Conservation (phyloP, 2,888 invertebrate species). For the Lottia scabra region DNA sequence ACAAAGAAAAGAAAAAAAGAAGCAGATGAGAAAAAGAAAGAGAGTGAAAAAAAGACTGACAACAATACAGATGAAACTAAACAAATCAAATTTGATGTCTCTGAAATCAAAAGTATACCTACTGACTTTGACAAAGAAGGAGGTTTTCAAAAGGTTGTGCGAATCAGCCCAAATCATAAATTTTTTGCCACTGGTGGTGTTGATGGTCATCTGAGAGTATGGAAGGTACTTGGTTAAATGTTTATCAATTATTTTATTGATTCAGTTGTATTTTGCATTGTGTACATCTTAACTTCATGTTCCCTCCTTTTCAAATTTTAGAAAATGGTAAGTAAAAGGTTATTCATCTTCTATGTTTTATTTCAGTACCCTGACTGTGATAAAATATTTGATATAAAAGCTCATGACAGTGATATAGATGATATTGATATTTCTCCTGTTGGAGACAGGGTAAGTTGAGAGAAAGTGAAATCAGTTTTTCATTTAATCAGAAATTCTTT, state of each 20-base stretch:
- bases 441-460: conserved; percentile 72
- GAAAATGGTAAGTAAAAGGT: neutral
- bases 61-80: conserved; percentile 37
- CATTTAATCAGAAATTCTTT: neutral
- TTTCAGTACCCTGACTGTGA: conserved; percentile 81
- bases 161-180: conserved; percentile 81
- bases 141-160: conserved; percentile 87
- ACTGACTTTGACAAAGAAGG: conserved; percentile 75
- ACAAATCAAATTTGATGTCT: conserved; percentile 66
- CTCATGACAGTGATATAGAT: conserved; percentile 92
- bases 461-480: neutral
- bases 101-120: conserved; percentile 57
- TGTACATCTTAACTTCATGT: neutral
- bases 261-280: neutral
- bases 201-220: conserved; percentile 87
- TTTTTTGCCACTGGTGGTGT: conserved; percentile 92
- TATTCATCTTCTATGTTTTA: conserved; percentile 13
- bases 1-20: neutral
- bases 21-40: conserved; percentile 34
- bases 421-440: conserved; percentile 91
- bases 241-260: neutral
- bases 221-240: conserved; percentile 74
- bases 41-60: conserved; percentile 19
- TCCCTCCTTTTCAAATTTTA: neutral
- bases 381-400: conserved; percentile 78